phyloP scores from a whole-genome alignment of 2,113 vertebrate species.

The Aythya baeri region DNA sequence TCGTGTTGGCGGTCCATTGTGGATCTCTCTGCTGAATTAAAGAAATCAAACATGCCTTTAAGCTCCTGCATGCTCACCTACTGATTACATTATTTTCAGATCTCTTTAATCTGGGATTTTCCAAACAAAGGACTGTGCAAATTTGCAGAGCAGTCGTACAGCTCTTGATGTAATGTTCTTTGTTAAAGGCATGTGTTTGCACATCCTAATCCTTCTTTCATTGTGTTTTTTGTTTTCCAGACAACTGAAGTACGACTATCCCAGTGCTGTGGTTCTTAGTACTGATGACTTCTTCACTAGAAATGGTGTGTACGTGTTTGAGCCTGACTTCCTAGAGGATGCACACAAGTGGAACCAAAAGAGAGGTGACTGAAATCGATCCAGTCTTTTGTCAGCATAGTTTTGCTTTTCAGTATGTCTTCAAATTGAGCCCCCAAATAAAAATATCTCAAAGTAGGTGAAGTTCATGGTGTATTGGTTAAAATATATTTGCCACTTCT shows the following conservation, averaged over 20 bases:
- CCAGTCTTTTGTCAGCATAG: background rate
- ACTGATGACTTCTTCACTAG: constrained; percentile 80
- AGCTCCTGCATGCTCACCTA: background rate
- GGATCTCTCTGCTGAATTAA: background rate
- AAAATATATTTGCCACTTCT: background rate
- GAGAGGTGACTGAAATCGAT: constrained; percentile 69
- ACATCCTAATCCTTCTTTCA: background rate
- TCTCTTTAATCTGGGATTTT: background rate
- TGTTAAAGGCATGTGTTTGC: background rate
- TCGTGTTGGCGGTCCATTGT: background rate
- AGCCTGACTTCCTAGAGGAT: constrained; percentile 77
- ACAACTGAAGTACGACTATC: constrained; percentile 76
- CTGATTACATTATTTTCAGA: background rate
- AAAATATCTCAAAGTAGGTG: background rate
- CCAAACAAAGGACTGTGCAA: background rate
- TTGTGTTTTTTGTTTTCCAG: constrained; percentile 36
- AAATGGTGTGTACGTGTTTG: constrained; percentile 77
- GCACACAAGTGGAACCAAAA: constrained; percentile 84
- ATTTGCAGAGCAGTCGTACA: background rate
- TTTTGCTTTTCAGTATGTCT: background rate
- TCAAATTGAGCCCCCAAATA: background rate
- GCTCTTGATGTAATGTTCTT: background rate
- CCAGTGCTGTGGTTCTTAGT: constrained; percentile 78
- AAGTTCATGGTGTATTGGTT: background rate
- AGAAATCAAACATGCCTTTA: background rate